These are phyloP conservation scores for Yponomeuta evonymella DNA, from an alignment of 2,888 invertebrate genomes.

Conservation along the genomic window DNA sequence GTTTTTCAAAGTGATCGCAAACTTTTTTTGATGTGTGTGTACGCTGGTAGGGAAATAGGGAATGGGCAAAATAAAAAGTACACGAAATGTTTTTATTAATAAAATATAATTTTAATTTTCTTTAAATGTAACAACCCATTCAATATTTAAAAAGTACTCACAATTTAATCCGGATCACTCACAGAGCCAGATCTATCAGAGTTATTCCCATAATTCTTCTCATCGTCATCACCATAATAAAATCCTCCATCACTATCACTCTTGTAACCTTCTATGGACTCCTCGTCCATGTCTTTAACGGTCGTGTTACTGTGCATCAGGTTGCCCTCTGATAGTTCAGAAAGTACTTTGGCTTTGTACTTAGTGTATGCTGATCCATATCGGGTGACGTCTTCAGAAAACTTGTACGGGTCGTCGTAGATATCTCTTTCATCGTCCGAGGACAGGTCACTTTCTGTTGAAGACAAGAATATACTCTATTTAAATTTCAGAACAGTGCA, in stretches of 20 bases:
- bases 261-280: slow-evolving; percentile 29
- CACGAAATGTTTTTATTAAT: too few species aligned
- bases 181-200: slow-evolving; percentile 33
- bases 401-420: slow-evolving; percentile 48
- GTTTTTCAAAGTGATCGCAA: too few species aligned
- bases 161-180: slow-evolving; percentile 33
- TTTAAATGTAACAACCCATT: too few species aligned
- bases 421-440: slow-evolving; percentile 67
- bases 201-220: slow-evolving; percentile 65
- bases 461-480: slow-evolving; percentile 1
- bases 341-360: slow-evolving; percentile 75
- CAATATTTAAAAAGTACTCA: too few species aligned
- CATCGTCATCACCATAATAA: slow-evolving; percentile 65
- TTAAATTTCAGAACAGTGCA: too few species aligned
- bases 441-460: slow-evolving; percentile 59
- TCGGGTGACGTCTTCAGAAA: slow-evolving; percentile 72
- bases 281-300: slow-evolving; percentile 11
- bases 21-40: too few species aligned
- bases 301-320: slow-evolving; percentile 36
- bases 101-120: too few species aligned
- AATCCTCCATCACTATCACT: slow-evolving; percentile 65
- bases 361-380: slow-evolving; percentile 81
- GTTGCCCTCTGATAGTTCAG: slow-evolving; percentile 38
- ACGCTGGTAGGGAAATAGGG: too few species aligned
- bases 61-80: too few species aligned